Percentiles rank a stretch among this genome's conserved stretches.
Evolutionary conservation across 2,888 invertebrate genomes (phyloP).

Genomic region (Schrankia costaestrigalis): DNA sequence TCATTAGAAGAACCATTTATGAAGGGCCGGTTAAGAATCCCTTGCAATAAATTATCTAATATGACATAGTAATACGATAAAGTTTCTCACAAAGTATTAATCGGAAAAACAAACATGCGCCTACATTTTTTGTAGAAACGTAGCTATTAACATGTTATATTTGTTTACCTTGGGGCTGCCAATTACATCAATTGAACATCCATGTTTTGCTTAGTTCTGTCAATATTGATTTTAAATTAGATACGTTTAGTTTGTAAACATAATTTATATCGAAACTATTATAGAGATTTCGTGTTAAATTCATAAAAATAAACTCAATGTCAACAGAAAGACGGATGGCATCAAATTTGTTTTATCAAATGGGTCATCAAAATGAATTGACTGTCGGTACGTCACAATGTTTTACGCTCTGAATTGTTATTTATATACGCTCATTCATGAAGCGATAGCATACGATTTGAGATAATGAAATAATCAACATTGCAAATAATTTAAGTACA

Average conservation of each 20-base stretch:
- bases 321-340: slow-evolving; percentile 34
- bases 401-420: slow-evolving; percentile 69
- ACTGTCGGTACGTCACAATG: slow-evolving; percentile 56
- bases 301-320: slow-evolving; percentile 18
- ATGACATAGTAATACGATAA: no score
- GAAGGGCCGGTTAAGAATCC: no score
- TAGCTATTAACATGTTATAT: slow-evolving; percentile 13
- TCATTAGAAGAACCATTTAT: no score
- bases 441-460: slow-evolving; percentile 30
- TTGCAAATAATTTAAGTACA: slow-evolving; percentile 44
- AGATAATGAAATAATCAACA: slow-evolving; percentile 41
- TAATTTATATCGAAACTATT: slow-evolving; percentile 4
- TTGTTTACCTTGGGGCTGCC: slow-evolving; percentile 17
- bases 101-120: slow-evolving; percentile 9
- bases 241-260: slow-evolving; percentile 2
- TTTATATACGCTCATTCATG: slow-evolving; percentile 51
- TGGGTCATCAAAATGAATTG: slow-evolving; percentile 27
- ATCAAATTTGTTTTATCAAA: slow-evolving; percentile 21
- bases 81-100: slow-evolving; percentile 5
- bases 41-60: no score
- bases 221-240: slow-evolving; percentile 14
- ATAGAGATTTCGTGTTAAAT: slow-evolving; percentile 5
- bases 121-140: slow-evolving; percentile 15
- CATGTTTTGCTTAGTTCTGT: slow-evolving; percentile 7
- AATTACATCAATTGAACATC: slow-evolving; percentile 17